Evolutionary conservation across 2,888 invertebrate genomes (phyloP), one percentile per base, ranked within the genome.

Genomic region (Agriopis aurantiaria): DNA sequence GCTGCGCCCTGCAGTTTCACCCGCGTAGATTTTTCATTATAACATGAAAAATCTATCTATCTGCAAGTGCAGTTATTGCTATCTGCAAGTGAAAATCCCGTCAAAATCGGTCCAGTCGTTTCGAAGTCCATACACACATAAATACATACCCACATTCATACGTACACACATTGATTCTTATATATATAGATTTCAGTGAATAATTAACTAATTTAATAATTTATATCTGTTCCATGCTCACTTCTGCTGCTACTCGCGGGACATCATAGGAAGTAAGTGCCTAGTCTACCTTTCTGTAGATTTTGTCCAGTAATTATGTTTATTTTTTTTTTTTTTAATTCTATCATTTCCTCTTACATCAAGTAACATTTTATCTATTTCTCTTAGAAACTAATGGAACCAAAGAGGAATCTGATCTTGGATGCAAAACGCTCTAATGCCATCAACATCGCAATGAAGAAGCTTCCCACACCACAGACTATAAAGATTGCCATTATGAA

Each of bases 361-460:
- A 52, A 11, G 11, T 53, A 8, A n/a, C 8, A n/a, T n/a, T n/a
- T 40, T 41, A 12, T 9, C 8, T 55, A n/a, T 55, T 33, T 8
- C 10, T 69, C 67, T 60, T 79, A 94, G 93, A 94, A 93, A 84
- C 75, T 93, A 78, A 88, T 90, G 88, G 94, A 94, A 82, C 94
- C 93, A 85, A 94, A 94, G 85, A 88, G 90, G 80, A 92, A 92
- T 80, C 78, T 99, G 67, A 99, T 99, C 52, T 94, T 99, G 90
- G 99, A 99, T 89, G 97, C 99, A 57, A 99, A 99, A 89, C 96
- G 99, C 76, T 99, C 99, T 8, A 99, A 99, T 90, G 99, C 99
- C 53, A 99, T 99, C 80, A 99, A 99, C 89, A 99, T 99, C 82
- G 99, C 99, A 14, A 98, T 99, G 97, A 99, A 99, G 33, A 99